Conservation (phyloP, 2,888 invertebrate species). For the Synergus itoensis region DNA sequence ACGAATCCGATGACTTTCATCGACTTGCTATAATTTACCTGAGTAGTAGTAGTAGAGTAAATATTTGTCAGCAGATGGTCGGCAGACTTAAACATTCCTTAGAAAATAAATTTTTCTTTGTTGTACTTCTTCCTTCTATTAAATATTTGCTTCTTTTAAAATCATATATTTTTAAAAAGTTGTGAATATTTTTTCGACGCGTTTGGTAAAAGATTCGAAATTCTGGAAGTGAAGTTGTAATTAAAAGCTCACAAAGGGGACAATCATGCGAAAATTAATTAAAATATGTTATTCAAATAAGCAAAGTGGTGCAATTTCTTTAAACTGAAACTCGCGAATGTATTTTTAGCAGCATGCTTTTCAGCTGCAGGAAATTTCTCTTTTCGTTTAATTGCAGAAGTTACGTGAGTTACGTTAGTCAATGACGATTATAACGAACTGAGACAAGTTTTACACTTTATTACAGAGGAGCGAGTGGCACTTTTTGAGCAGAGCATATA, state of each 20-base stretch:
- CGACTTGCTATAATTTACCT: background rate
- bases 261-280: background rate
- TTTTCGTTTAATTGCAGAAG: slow-evolving; percentile 11
- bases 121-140: background rate
- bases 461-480: background rate
- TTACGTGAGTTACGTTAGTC: slow-evolving; percentile 1
- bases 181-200: background rate
- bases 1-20: slow-evolving; percentile 7
- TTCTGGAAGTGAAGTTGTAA: background rate
- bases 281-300: background rate
- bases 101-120: background rate
- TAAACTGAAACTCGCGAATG: background rate
- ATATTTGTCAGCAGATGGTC: slow-evolving; percentile 7
- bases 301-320: background rate
- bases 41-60: background rate
- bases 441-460: slow-evolving; percentile 7
- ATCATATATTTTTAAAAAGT: background rate
- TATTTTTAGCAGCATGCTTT: background rate
- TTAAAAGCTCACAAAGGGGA: background rate
- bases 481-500: slow-evolving; percentile 1
- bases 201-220: background rate
- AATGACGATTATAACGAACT: slow-evolving; percentile 30
- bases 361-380: background rate
- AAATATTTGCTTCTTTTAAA: background rate
- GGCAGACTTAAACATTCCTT: background rate